Percentiles rank a stretch among this genome's conserved stretches.
Conservation (phyloP, 2,113 vertebrate genomes). For the Leptosomus discolor region DNA sequence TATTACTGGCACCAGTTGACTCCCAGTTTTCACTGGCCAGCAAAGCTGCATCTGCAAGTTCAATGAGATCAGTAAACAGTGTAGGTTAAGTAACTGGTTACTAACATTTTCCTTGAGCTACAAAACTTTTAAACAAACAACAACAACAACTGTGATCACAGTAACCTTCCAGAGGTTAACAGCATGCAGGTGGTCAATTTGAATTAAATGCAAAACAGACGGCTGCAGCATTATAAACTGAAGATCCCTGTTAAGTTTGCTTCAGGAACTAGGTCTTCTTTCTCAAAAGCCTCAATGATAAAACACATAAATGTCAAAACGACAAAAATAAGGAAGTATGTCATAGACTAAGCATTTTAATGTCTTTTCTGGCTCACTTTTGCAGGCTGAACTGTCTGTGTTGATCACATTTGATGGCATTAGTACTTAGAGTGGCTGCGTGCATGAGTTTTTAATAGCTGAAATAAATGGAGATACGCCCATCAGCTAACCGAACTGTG, state of each 20-base stretch:
- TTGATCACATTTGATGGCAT: conserved; percentile 71
- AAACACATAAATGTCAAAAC: conserved; percentile 77
- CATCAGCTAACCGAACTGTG: conserved; percentile 12
- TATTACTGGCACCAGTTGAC: conserved; percentile 50
- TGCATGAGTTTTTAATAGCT: conserved; percentile 63
- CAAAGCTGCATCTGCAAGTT: conserved; percentile 67
- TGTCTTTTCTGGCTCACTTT: conserved; percentile 74
- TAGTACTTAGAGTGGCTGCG: conserved; percentile 42
- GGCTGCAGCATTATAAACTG: conserved; percentile 58
- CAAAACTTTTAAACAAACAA: conserved; percentile 79
- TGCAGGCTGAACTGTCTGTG: conserved; percentile 54
- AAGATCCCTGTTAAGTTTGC: conserved; percentile 53
- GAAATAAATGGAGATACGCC: conserved; percentile 66
- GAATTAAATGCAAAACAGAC: conserved; percentile 71
- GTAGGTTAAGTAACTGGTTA: conserved; percentile 76
- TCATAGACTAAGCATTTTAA: conserved; percentile 80
- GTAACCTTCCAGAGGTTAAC: conserved; percentile 79
- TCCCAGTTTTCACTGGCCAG: conserved; percentile 57
- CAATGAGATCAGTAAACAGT: conserved; percentile 75
- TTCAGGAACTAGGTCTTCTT: conserved; percentile 66
- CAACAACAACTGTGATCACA: conserved; percentile 74
- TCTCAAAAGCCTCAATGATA: conserved; percentile 69
- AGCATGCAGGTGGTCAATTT: conserved; percentile 72
- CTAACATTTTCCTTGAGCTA: conserved; percentile 78
- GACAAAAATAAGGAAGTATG: conserved; percentile 78